phyloP scores from a whole-genome alignment of 2,888 invertebrate genomes.

The Caenorhabditis sp. region DNA sequence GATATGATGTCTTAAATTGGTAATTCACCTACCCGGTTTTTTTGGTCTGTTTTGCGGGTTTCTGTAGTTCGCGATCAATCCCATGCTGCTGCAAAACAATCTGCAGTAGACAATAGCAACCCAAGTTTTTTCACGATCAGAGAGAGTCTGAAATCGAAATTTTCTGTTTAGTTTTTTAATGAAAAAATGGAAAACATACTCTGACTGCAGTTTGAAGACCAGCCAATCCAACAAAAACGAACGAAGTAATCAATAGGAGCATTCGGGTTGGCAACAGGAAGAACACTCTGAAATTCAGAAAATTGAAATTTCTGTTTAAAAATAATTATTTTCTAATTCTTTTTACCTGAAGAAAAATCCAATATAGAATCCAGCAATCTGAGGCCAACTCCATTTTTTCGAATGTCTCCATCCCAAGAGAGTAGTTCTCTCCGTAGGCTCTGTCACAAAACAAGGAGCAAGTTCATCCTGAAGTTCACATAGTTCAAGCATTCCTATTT shows the following conservation, averaged over 20 bases:
- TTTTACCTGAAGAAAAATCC: conserved; percentile 65
- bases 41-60: conserved; percentile 70
- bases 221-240: conserved; percentile 73
- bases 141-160: conserved; percentile 34
- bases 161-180: neutral
- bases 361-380: conserved; percentile 60
- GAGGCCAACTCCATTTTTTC: conserved; percentile 51
- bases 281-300: conserved; percentile 64
- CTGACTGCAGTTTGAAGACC: conserved; percentile 69
- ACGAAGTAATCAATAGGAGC: conserved; percentile 72
- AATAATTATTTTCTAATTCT: neutral
- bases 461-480: conserved; percentile 58
- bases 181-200: conserved; percentile 23
- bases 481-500: neutral
- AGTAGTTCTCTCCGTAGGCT: conserved; percentile 58
- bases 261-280: conserved; percentile 74
- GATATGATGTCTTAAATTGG: neutral
- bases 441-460: conserved; percentile 60
- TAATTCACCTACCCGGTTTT: conserved; percentile 64
- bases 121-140: conserved; percentile 64
- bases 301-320: neutral
- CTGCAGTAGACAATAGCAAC: conserved; percentile 77
- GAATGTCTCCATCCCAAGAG: conserved; percentile 50
- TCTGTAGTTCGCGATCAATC: conserved; percentile 73
- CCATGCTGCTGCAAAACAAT: conserved; percentile 75